Evolutionary conservation across 1,140 invertebrate species (phyloP).

Genomic region (Linepithema humile): DNA sequence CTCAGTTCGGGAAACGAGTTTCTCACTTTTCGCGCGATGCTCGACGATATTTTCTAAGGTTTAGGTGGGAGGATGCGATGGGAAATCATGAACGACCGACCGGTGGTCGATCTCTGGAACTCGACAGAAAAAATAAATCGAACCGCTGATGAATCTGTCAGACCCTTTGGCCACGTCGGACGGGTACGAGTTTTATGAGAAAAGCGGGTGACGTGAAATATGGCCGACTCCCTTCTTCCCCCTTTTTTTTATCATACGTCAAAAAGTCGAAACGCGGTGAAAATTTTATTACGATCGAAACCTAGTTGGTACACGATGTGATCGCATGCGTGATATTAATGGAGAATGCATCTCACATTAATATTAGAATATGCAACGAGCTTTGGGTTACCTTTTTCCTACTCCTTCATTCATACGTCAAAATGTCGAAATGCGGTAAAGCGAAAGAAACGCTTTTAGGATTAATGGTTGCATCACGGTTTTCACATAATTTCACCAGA

Average conservation of each 20-base stretch:
- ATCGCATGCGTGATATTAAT: conserved; percentile 28
- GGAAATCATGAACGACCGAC: conserved; percentile 52
- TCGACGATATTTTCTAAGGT: conserved; percentile 35
- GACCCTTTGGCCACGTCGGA: conserved; percentile 27
- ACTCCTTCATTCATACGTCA: conserved; percentile 17
- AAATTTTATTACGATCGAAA: conserved; percentile 52
- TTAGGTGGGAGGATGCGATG: conserved; percentile 1
- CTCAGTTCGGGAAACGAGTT: conserved; percentile 37
- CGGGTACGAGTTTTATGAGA: conserved; percentile 52
- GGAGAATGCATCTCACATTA: conserved; percentile 29
- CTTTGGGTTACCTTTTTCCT: conserved; percentile 2
- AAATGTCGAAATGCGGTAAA: conserved; percentile 32
- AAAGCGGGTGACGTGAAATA: conserved; percentile 50
- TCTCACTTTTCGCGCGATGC: conserved; percentile 45
- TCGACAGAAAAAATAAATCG: conserved; percentile 56
- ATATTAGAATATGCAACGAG: conserved; percentile 19
- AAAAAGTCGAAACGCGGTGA: conserved; percentile 52
- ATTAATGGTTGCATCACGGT: not conserved
- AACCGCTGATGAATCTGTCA: conserved; percentile 56
- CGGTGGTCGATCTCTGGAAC: conserved; percentile 19
- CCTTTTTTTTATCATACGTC: conserved; percentile 47
- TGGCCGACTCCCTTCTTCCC: conserved; percentile 16
- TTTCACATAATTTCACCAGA: conserved; percentile 15
- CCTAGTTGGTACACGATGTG: not conserved
- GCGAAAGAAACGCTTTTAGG: conserved; percentile 4